Evolutionary conservation across 2,113 vertebrate genomes (phyloP), one percentile per base, ranked within the genome.

Genomic region (Amblyornis subalaris): DNA sequence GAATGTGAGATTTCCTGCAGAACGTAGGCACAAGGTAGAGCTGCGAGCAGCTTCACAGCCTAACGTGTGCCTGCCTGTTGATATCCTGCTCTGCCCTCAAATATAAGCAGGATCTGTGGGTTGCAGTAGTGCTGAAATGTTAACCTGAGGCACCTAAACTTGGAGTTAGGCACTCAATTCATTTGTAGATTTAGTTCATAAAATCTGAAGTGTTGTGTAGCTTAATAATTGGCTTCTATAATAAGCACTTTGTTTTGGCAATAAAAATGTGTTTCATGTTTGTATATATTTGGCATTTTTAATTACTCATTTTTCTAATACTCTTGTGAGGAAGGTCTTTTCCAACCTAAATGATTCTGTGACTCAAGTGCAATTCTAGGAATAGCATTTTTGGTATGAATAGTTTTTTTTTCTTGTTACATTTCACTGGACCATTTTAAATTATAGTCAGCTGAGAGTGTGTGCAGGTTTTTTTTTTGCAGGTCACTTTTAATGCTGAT

Each of bases 201-300:
- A 92, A 95, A 83, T 73, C 55, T 92, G 8, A 93, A 92, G 23
- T 2, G 7, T 54, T 47, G 15, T 77, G n/a, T 62, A 80, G 28
- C 54, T 88, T 83, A 90, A 85, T 90, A 80, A 88, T 70, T 95
- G 35, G 14, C 76, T 93, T 91, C 66, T 72, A 45, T 88, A 75
- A 60, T 91, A 88, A 95, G 66, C 50, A 65, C n/a, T 88, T 91
- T 45, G 74, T 88, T 96, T 94, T 77, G 81, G 64, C 83, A 93
- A 80, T 93, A 93, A 92, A 93, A 88, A 58, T 54, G 31, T 71
- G 18, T 92, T 94, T 94, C 75, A 67, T 88, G 72, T 61, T 51
- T 74, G 55, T 80, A 86, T 88, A 66, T 77, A 90, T 95, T 70
- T 92, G 79, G 33, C 44, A 80, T 92, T 92, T 93, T 94, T 93